Evolutionary conservation across 2,113 vertebrate species (phyloP).

Genomic region (Daboia siamensis): DNA sequence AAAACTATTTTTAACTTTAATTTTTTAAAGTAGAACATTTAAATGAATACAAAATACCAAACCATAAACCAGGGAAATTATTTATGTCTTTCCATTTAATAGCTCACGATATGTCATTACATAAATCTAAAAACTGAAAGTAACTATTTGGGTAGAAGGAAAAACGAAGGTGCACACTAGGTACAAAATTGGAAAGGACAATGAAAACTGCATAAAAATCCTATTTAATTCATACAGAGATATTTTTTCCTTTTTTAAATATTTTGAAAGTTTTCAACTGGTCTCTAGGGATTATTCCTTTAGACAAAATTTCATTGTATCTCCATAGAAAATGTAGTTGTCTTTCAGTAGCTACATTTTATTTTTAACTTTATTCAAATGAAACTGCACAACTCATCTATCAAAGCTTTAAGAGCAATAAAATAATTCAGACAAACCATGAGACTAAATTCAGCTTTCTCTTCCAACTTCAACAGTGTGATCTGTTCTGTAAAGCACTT

Average conservation of each 20-base stretch:
- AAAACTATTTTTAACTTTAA: background rate
- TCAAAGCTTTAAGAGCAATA: background rate
- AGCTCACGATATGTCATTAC: constrained; percentile 19
- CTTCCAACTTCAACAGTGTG: background rate
- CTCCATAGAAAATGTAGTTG: background rate
- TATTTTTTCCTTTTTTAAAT: background rate
- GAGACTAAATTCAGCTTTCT: background rate
- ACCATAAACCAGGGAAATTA: constrained; percentile 14
- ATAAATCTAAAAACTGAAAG: constrained; percentile 12
- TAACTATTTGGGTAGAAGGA: constrained; percentile 22
- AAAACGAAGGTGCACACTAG: background rate
- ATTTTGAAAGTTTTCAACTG: background rate
- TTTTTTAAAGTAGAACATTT: constrained; percentile 3
- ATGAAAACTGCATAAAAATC: background rate
- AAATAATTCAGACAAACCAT: background rate
- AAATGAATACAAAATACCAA: constrained; percentile 7
- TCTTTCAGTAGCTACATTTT: background rate
- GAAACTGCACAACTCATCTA: background rate
- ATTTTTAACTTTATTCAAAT: background rate
- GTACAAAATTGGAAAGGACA: constrained; percentile 6
- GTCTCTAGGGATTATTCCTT: background rate
- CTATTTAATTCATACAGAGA: constrained; percentile 9
- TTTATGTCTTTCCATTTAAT: constrained; percentile 24
- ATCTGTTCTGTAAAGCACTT: background rate
- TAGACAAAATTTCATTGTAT: background rate